Evolutionary conservation across 2,888 invertebrate genomes (phyloP), one percentile per base, ranked within the genome.

Genomic region (Yponomeuta sedellus): DNA sequence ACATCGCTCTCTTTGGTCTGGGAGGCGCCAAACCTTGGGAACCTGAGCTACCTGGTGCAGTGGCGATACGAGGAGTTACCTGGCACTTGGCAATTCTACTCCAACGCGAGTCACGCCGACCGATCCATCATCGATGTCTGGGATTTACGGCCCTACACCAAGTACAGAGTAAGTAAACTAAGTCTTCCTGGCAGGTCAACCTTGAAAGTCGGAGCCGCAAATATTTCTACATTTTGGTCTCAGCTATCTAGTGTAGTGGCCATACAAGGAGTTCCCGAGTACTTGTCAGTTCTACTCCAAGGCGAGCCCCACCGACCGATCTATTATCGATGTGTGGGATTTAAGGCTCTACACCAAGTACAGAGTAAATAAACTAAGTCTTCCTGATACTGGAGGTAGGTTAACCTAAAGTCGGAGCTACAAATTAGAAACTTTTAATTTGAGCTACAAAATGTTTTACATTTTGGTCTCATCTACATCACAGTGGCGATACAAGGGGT

Each of bases 311-410:
- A 92, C 93, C 1, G 92, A 93, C 72, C 84, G 93, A 72, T 92
- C 93, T 22, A 93, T 94, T 58, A 95, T 95, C 72, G 92, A 93
- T 34, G 94, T 98, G 10, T 94, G 95, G 70, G 16, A 95, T 72
- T 91, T 98, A 64, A 94, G 95, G 71, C 97, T 98, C 0, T 98
- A 96, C 79, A 96, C 97, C 0, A 96, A 96, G 79, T 98, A 98
- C 80, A 94, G 95, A 92, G 98, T 98, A 88, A 89, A 92, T 79
- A 25, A 25, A 25, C 25, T 25, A 5, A 5, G 34, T 8, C 10
- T 8, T 8, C 34, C 34, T 34, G 34, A 6, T 34, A 5, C 34
- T 5, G 10, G 10, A 34, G 34, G 34, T n/a, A n/a, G n/a, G n/a
- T n/a, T n/a, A n/a, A n/a, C n/a, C n/a, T n/a, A n/a, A n/a, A n/a